Percentiles rank a stretch among this genome's conserved stretches.
These are phyloP conservation scores for Eulithis prunata DNA, from an alignment of 2,888 invertebrate species.

Conservation along the genomic window DNA sequence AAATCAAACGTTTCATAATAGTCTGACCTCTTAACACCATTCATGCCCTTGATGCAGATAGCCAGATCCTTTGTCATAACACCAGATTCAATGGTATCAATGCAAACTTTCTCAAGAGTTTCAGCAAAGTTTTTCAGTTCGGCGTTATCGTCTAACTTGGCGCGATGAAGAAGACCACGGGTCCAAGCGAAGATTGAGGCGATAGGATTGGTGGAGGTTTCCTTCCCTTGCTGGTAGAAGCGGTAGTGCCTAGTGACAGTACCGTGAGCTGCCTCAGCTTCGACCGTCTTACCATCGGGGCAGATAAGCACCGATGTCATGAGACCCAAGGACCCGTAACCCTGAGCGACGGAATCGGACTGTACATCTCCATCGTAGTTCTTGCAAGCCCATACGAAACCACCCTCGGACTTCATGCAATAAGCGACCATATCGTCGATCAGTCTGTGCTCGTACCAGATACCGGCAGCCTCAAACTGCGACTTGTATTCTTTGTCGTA, in stretches of 20 bases:
- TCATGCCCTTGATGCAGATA: constrained; percentile 98
- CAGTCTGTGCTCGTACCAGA: constrained; percentile 99
- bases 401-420: constrained; percentile 98
- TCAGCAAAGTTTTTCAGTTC: constrained; percentile 92
- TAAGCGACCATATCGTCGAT: constrained; percentile 99
- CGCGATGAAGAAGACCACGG: constrained; percentile 95
- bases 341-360: constrained; percentile 99
- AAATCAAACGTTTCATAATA: constrained; percentile 99
- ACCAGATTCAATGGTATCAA: constrained; percentile 97
- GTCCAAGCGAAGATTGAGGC: constrained; percentile 99
- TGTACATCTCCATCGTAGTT: constrained; percentile 99
- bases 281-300: constrained; percentile 99
- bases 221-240: constrained; percentile 96
- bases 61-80: constrained; percentile 99
- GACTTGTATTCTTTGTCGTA: constrained; percentile 95
- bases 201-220: constrained; percentile 99
- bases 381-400: constrained; percentile 99
- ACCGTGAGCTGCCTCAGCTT: constrained; percentile 99
- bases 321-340: constrained; percentile 96
- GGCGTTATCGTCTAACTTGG: constrained; percentile 94
- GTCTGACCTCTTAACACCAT: constrained; percentile 89
- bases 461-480: constrained; percentile 91
- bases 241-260: constrained; percentile 97
- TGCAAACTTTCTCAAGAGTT: constrained; percentile 94
- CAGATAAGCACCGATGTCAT: constrained; percentile 99